Conservation (phyloP, 2,113 vertebrate species). For the Romanogobio albipinnatus region DNA sequence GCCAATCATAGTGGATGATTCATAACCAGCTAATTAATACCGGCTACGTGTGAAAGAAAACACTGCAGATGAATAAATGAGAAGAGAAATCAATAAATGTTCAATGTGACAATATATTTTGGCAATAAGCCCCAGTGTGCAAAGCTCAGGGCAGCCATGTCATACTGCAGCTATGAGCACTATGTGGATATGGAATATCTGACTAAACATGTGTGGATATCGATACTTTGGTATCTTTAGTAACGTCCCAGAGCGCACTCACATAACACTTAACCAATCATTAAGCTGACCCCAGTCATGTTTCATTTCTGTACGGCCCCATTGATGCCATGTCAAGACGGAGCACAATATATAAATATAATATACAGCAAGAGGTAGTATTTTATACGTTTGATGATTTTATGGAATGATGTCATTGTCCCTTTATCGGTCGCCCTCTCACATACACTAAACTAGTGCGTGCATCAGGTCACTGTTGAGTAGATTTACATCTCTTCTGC, state of each 20-base stretch:
- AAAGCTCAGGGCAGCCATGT: constrained; percentile 45
- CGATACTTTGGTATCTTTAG: constrained; percentile 64
- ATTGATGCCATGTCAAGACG: constrained; percentile 20
- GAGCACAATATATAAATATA: constrained; percentile 12
- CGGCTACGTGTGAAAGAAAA: neutral
- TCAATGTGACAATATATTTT: constrained; percentile 43
- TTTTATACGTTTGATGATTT: constrained; percentile 17
- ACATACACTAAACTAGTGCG: constrained; percentile 29
- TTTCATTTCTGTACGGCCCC: constrained; percentile 37
- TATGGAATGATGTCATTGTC: neutral
- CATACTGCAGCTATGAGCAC: constrained; percentile 52
- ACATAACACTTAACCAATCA: constrained; percentile 61
- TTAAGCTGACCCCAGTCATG: constrained; percentile 50
- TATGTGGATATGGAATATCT: constrained; percentile 58
- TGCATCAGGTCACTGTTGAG: constrained; percentile 24
- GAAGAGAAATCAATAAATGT: constrained; percentile 42
- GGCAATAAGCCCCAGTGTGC: constrained; percentile 34
- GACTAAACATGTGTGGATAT: constrained; percentile 61
- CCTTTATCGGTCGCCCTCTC: neutral
- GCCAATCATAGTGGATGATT: neutral
- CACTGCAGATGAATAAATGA: constrained; percentile 27
- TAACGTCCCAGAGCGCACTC: constrained; percentile 55
- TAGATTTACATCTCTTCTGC: constrained; percentile 54
- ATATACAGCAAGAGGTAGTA: neutral
- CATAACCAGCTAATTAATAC: neutral